Percentiles rank a stretch among this genome's conserved stretches.
Evolutionary conservation across 2,888 invertebrate species (phyloP).

Genomic region (Mayetiola destructor): DNA sequence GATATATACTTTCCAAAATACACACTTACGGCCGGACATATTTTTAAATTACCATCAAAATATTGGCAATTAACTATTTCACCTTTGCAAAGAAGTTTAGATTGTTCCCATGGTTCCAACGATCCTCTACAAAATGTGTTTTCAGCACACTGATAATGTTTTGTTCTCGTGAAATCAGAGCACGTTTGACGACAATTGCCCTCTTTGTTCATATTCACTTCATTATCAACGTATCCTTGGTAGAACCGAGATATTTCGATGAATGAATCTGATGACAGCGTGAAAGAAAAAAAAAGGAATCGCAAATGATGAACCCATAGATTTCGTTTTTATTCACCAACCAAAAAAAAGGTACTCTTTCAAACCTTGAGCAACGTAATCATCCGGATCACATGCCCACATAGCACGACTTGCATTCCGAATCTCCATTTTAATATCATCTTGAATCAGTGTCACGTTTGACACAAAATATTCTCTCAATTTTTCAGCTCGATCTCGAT

Average conservation of each 20-base stretch:
- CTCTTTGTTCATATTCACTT: conserved; percentile 47
- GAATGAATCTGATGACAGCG: not conserved
- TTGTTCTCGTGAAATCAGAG: conserved; percentile 49
- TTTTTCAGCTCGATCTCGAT: not conserved
- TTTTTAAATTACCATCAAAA: not conserved
- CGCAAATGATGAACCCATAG: not conserved
- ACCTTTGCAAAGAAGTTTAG: not conserved
- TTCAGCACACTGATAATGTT: conserved; percentile 46
- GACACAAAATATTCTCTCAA: not conserved
- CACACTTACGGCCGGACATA: not conserved
- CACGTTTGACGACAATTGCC: conserved; percentile 58
- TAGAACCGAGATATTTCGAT: not conserved
- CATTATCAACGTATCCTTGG: conserved; percentile 5
- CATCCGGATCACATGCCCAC: not conserved
- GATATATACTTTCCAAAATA: not conserved
- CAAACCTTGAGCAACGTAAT: not conserved
- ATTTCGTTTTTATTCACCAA: not conserved
- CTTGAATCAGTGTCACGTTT: not conserved
- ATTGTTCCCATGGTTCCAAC: not conserved
- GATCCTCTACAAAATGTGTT: conserved; percentile 42
- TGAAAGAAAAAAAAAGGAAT: not conserved
- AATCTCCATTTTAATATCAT: not conserved
- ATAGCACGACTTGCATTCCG: not conserved
- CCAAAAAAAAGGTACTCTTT: not conserved
- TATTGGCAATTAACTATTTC: not conserved